Base-by-base conservation (phyloP, 1,140 invertebrate species). In the Caerostris darwini region DNA sequence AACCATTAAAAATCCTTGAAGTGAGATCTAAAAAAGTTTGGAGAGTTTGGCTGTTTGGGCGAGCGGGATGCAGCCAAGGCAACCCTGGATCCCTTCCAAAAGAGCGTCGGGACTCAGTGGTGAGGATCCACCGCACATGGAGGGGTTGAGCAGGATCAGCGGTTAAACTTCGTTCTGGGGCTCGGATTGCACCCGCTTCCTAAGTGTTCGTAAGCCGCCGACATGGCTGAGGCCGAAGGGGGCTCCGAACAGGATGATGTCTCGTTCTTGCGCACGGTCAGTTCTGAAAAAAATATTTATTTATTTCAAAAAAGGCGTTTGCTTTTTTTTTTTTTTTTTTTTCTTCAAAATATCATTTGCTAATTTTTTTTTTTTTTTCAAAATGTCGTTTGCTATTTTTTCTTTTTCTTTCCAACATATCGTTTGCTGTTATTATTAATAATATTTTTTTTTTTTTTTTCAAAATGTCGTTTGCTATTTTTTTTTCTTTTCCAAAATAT, bases 161-260 rank as follows among this genome's bases (percentile, higher is more conserved):
- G 34, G 71, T 53, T 77, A 77, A 34, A 77, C 34, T 77, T 77
- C 10, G 53, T 77, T 50, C 53, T 77, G 71, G 61, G 71, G 71
- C 53, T 77, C 71, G 71, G 71, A 77, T 77, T 77, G 71, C 71
- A 77, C 71, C 71, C 71, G 71, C 71, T 77, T 77, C 71, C 71
- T 77, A 77, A 10, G 71, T 77, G 71, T 77, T 77, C 50, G 71
- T 77, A 77, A 77, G 61, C 61, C 61, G 71, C 71, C 71, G 83
- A 86, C 82, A 93, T 93, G 98, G 98, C 98, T 95, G 98, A 99
- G 96, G 97, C 97, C 95, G 98, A 99, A 96, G 98, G 98, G 95
- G 98, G 98, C 95, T 99, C 98, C 95, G 98, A 99, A 96, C 98
- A 99, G 97, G 99, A 99, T 97, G 34, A 99, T 97, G 98, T 99